These are phyloP conservation scores for Pseudachorutes palmiensis DNA, from an alignment of 1,140 invertebrate species.

Conservation along the genomic window DNA sequence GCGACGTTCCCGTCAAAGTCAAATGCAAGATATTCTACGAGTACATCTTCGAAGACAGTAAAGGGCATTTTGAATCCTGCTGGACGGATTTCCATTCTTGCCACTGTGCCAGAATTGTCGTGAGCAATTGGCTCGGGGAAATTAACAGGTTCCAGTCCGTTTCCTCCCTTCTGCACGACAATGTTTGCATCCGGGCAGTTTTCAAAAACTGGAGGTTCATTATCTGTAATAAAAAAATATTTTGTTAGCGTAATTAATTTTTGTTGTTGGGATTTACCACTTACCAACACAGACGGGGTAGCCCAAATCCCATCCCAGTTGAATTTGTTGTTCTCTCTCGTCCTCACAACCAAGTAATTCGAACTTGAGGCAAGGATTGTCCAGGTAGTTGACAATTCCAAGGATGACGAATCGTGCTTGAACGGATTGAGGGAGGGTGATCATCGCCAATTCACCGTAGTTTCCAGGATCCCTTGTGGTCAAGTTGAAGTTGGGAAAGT, in stretches of 20 bases:
- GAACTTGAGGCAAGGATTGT: constrained; percentile 91
- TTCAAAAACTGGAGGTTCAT: constrained; percentile 90
- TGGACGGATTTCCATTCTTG: constrained; percentile 80
- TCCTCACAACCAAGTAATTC: constrained; percentile 89
- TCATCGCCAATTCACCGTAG: constrained; percentile 90
- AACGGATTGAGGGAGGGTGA: constrained; percentile 84
- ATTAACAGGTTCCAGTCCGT: constrained; percentile 77
- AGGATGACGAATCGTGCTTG: constrained; percentile 87
- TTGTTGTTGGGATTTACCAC: background rate
- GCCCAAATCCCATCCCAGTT: constrained; percentile 86
- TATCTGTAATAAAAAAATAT: constrained; percentile 50
- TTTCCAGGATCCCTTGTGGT: constrained; percentile 88
- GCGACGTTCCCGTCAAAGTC: constrained; percentile 95
- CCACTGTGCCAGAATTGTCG: constrained; percentile 90
- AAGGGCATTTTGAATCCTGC: constrained; percentile 76
- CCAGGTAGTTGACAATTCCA: constrained; percentile 88
- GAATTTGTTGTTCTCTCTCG: constrained; percentile 63
- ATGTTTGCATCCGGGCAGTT: constrained; percentile 90
- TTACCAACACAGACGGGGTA: constrained; percentile 75
- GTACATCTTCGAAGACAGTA: constrained; percentile 79
- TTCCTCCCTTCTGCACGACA: constrained; percentile 73
- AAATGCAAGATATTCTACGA: constrained; percentile 90
- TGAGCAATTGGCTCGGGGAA: constrained; percentile 84
- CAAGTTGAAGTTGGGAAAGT: constrained; percentile 90
- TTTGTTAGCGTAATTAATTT: background rate